These are phyloP conservation scores for Hipparchia sbordonii DNA, from an alignment of 2,888 invertebrate genomes.

Conservation along the genomic window DNA sequence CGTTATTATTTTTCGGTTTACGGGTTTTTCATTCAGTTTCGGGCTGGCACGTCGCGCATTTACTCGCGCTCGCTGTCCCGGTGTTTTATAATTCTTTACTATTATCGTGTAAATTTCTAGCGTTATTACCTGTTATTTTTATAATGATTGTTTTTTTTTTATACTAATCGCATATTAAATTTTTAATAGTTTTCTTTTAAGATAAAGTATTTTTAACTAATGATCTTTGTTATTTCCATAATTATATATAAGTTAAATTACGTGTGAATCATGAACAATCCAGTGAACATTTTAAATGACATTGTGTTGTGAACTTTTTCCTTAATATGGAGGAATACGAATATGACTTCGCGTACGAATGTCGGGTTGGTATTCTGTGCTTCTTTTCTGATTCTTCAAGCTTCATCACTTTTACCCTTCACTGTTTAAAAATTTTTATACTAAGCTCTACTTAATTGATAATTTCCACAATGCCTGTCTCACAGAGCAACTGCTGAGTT, in stretches of 20 bases:
- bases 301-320: conserved; percentile 51
- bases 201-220: neutral
- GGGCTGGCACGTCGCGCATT: conserved; percentile 56
- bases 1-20: conserved; percentile 66
- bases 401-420: too few relatives aligned
- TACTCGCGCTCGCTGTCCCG: conserved; percentile 55
- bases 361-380: conserved; percentile 81
- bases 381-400: neutral
- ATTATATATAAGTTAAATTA: conserved; percentile 1
- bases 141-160: neutral
- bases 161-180: neutral
- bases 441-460: too few relatives aligned
- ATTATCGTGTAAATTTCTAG: neutral
- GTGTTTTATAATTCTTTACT: conserved; percentile 8
- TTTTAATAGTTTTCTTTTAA: neutral
- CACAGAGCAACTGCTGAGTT: too few relatives aligned
- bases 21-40: conserved; percentile 78
- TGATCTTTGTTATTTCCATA: neutral
- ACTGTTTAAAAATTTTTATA: too few relatives aligned
- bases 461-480: too few relatives aligned
- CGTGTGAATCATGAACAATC: conserved; percentile 37
- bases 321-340: conserved; percentile 80
- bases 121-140: neutral
- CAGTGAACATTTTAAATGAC: conserved; percentile 52
- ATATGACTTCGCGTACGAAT: conserved; percentile 86